These are phyloP conservation scores for Tenebrosternarchus preto DNA, from an alignment of 2,113 vertebrate genomes.

Conservation along the genomic window DNA sequence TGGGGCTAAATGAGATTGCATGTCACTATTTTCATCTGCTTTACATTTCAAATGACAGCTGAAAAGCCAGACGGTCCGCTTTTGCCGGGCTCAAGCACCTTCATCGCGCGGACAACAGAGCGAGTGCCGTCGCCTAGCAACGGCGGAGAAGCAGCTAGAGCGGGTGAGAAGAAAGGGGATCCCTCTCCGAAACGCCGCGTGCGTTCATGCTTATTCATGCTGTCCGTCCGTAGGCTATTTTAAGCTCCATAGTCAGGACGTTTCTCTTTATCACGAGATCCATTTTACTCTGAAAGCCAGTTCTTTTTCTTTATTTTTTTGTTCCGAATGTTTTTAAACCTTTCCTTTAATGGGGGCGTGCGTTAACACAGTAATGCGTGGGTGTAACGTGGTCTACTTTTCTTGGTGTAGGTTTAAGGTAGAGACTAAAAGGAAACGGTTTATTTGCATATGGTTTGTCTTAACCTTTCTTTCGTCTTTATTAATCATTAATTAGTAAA, in stretches of 20 bases:
- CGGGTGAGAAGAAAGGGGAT: constrained; percentile 61
- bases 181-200: constrained; percentile 62
- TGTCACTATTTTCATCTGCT: constrained; percentile 60
- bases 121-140: constrained; percentile 78
- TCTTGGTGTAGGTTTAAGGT: constrained; percentile 40
- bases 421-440: constrained; percentile 23
- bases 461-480: constrained; percentile 24
- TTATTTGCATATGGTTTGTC: constrained; percentile 39
- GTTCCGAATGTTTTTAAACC: constrained; percentile 29
- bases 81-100: constrained; percentile 65
- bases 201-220: constrained; percentile 68
- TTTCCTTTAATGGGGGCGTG: constrained; percentile 31
- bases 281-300: constrained; percentile 66
- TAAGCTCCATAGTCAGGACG: constrained; percentile 62
- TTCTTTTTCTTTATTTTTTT: constrained; percentile 57
- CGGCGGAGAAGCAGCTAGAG: constrained; percentile 66
- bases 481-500: neutral
- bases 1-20: constrained; percentile 34
- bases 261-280: constrained; percentile 57
- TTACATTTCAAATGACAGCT: constrained; percentile 71
- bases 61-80: constrained; percentile 56
- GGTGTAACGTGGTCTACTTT: constrained; percentile 38
- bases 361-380: constrained; percentile 36
- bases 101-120: constrained; percentile 59
- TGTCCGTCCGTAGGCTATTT: constrained; percentile 68